phyloP scores from a whole-genome alignment of 1,140 invertebrate species.

The Eupristina koningsbergeri region DNA sequence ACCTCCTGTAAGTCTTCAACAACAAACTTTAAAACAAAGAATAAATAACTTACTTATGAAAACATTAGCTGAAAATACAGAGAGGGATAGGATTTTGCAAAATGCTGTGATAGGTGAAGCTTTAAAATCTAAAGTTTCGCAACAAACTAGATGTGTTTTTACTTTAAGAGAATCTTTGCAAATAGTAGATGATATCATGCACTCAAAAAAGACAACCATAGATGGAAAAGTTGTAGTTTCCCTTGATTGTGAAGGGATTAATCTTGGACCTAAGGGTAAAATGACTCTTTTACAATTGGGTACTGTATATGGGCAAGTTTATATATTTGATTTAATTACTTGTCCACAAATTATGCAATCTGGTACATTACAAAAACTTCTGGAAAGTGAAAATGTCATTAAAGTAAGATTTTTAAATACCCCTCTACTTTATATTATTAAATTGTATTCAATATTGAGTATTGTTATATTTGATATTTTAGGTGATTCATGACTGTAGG shows the following conservation, averaged over 20 bases:
- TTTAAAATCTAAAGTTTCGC: conserved; percentile 86
- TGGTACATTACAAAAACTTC: conserved; percentile 83
- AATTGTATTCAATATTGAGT: conserved; percentile 46
- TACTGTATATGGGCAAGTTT: conserved; percentile 83
- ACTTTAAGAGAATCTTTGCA: conserved; percentile 83
- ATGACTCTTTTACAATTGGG: conserved; percentile 91
- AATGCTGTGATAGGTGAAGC: conserved; percentile 78
- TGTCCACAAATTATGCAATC: conserved; percentile 85
- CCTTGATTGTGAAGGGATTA: conserved; percentile 93
- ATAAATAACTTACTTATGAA: conserved; percentile 91
- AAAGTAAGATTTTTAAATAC: conserved; percentile 78
- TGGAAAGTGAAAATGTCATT: conserved; percentile 86
- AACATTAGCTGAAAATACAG: conserved; percentile 91
- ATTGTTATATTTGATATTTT: conserved; percentile 56
- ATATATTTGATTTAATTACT: conserved; percentile 91
- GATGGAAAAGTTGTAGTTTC: conserved; percentile 79
- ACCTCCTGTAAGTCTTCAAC: conserved; percentile 68
- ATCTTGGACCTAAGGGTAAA: conserved; percentile 87
- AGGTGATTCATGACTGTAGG: conserved; percentile 94
- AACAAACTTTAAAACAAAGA: conserved; percentile 87
- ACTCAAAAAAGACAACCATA: conserved; percentile 73
- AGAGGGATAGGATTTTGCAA: conserved; percentile 81
- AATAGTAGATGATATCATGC: conserved; percentile 85
- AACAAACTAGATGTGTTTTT: conserved; percentile 84
- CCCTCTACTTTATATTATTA: conserved; percentile 31